Base-by-base conservation (phyloP, 2,888 invertebrate species). In the Camponotus fellah region DNA sequence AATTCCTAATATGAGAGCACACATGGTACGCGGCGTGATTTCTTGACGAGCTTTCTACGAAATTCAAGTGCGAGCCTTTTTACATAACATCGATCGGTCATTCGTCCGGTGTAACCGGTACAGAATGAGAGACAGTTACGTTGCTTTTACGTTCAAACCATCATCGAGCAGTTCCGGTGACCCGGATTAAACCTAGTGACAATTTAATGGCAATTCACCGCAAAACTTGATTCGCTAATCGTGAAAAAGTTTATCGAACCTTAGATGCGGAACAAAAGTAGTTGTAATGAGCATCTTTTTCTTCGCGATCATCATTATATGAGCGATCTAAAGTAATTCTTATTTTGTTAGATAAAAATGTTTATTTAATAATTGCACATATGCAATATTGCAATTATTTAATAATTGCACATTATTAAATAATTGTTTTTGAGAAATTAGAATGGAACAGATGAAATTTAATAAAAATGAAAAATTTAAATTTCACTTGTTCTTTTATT, bases 61-160 rank as follows among this genome's bases (percentile, higher is more conserved):
- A 56, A 40, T 77, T 69, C 40, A 46, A 34, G n/a, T 21, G 21
- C 40, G 4, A 9, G 26, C 53, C 46, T 77, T 40, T 77, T 56
- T 56, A 17, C 9, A 32, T 40, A n/a, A 37, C 12, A 14, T 26
- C 12, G 12, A 43, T n/a, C 4, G 2, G 17, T 8, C 49, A 68
- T 8, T 40, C 37, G 26, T 68, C 9, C 68, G 56, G 17, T 26
- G 26, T 53, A 76, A 76, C 53, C 53, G 1, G 58, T 9, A 10
- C 58, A 1, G 79, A 34, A 71, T 79, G 17, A 69, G 14, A 37
- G 14, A 49, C 60, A 26, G 3, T 43, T 10, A 14, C 71, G 17
- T 46, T 3, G 60, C 72, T 71, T 79, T 79, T 69, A 66, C 76
- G n/a, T 46, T 43, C 12, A 46, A 58, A 17, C 46, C 43, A 26